Evolutionary conservation across 2,888 invertebrate species (phyloP).

Genomic region (Rutpela maculata): DNA sequence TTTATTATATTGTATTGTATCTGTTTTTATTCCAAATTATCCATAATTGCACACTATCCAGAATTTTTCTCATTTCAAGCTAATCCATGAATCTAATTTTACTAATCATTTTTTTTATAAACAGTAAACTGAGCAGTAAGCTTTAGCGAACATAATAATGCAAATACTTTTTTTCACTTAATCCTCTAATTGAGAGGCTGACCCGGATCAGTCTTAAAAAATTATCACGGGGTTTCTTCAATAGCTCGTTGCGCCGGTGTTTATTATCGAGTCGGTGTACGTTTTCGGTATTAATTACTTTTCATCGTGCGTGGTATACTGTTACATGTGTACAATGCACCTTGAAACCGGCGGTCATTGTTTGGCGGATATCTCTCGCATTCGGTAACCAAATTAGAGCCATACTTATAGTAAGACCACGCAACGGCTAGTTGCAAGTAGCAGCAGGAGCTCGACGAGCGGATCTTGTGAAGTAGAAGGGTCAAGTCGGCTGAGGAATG

Average conservation of each 20-base stretch:
- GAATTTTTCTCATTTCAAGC: no score
- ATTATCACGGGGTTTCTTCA: not conserved
- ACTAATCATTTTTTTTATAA: no score
- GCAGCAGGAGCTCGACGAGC: conserved; percentile 44
- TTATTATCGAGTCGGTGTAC: not conserved
- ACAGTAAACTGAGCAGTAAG: no score
- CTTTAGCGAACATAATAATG: not conserved
- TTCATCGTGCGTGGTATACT: conserved; percentile 34
- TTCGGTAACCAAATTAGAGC: conserved; percentile 44
- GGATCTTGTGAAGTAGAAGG: conserved; percentile 63
- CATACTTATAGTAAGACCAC: conserved; percentile 22
- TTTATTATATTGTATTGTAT: no score
- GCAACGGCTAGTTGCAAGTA: conserved; percentile 44
- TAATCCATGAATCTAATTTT: no score
- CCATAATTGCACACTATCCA: no score
- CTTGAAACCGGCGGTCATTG: conserved; percentile 27
- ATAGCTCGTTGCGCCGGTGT: not conserved
- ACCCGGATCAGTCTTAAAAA: not conserved
- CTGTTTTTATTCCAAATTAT: no score
- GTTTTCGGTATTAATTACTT: conserved; percentile 24
- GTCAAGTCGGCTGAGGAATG: conserved; percentile 72
- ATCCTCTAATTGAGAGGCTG: not conserved
- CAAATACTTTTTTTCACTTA: not conserved
- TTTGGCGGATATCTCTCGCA: conserved; percentile 27
- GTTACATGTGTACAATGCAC: conserved; percentile 24